A percentile compares a stretch with the other conserved stretches of the same genome.
phyloP scores from a whole-genome alignment of 2,797 vertebrate species.

The Trachops cirrhosus region DNA sequence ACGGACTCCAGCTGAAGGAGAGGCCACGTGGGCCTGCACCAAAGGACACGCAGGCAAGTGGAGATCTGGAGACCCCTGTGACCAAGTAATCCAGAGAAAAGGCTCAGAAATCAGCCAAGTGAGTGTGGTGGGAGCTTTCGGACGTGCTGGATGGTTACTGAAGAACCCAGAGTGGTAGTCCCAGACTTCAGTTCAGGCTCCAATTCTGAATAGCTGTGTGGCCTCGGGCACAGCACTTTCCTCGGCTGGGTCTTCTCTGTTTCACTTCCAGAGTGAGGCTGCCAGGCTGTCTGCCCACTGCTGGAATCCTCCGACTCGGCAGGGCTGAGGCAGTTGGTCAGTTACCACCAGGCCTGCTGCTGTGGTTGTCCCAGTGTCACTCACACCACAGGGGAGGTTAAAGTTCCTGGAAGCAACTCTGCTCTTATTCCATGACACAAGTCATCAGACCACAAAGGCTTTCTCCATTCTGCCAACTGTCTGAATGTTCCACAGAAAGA shows the following conservation, averaged over 20 bases:
- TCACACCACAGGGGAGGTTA: not conserved
- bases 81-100: not conserved
- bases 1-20: not conserved
- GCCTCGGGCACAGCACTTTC: not conserved
- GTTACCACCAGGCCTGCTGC: not conserved
- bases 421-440: not conserved
- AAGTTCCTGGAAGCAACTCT: not conserved
- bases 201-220: not conserved
- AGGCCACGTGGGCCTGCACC: not conserved
- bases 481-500: not conserved
- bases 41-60: fast-evolving
- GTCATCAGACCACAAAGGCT: not conserved
- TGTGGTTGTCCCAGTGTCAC: not conserved
- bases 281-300: not conserved
- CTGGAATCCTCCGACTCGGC: not conserved
- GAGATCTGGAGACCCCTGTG: not conserved
- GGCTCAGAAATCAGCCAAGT: not conserved
- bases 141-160: not conserved
- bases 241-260: not conserved
- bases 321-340: not conserved
- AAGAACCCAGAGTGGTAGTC: not conserved
- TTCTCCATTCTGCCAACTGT: not conserved
- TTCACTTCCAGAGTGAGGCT: not conserved
- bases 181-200: not conserved
- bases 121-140: not conserved